Conservation (phyloP, 2,888 invertebrate genomes). For the Nephrotoma flavescens region DNA sequence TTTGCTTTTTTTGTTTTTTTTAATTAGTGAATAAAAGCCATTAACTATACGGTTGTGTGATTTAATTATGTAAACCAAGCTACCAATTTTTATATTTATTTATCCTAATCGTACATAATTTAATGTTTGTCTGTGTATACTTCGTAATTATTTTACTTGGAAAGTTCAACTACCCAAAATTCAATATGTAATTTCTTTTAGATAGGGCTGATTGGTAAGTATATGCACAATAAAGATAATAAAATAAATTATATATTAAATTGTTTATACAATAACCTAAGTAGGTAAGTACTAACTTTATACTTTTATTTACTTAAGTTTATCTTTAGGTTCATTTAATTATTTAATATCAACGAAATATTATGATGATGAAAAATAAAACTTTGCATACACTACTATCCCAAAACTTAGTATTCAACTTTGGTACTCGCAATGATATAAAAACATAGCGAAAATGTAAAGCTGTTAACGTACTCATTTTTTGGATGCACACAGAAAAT, state of each 20-base stretch:
- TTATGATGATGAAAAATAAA: too few relatives aligned
- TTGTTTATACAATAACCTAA: not conserved
- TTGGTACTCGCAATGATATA: too few relatives aligned
- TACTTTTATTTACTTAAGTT: not conserved
- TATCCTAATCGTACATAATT: too few relatives aligned
- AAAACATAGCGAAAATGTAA: too few relatives aligned
- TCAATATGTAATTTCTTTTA: not conserved
- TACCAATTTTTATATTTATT: not conserved
- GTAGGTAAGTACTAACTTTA: not conserved
- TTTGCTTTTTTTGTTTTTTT: not conserved
- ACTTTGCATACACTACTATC: too few relatives aligned
- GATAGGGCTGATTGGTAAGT: not conserved
- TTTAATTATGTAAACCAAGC: not conserved
- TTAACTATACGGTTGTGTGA: not conserved
- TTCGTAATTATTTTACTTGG: not conserved
- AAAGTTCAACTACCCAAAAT: not conserved
- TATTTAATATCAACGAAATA: too few relatives aligned
- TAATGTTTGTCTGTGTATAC: not conserved
- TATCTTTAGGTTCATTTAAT: not conserved
- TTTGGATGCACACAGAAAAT: too few relatives aligned
- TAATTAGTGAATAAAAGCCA: not conserved
- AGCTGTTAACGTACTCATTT: too few relatives aligned
- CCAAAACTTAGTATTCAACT: too few relatives aligned
- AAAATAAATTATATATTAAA: not conserved
- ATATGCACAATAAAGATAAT: not conserved